Evolutionary conservation across 2,888 invertebrate genomes (phyloP), one percentile per base, ranked within the genome.

Genomic region (Xylota segnis): DNA sequence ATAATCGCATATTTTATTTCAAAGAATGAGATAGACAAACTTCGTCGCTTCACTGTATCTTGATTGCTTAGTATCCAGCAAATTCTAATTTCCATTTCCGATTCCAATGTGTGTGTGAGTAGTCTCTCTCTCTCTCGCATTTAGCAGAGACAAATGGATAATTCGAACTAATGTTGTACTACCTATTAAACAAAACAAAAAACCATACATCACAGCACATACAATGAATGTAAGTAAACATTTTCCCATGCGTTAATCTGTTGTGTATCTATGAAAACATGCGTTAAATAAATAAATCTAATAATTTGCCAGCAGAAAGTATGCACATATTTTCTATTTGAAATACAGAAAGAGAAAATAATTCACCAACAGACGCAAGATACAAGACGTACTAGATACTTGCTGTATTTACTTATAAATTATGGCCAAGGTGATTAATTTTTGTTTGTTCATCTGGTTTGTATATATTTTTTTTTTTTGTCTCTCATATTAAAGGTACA

Each of bases 41-140:
- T 74, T 56, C 5, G 32, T 1, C 5, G 2, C 23, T 23, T 12
- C 14, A 74, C 74, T 74, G 63, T 74, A 45, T 1, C 5, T 5
- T 10, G 9, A 58, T 45, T 12, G 3, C 50, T 43, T n/a, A n/a
- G n/a, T n/a, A n/a, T n/a, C n/a, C n/a, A n/a, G 37, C n/a, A 32
- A 74, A 65, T 74, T 74, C 14, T 34, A 74, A 74, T 74, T 74
- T 63, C 52, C 32, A 43, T 45, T 45, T 45, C 14, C 32, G 52
- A 61, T 61, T 32, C 16, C 18, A 52, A 4, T 27, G 29, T 45
- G 23, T 34, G 43, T 54, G 32, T 32, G 29, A 7, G 12, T 37
- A n/a, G n/a, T 14, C 23, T 14, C 16, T 27, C 5, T 37, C 9
- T 18, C 56, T 40, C 45, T 29, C 40, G 34, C 50, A 37, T 10